Percentiles rank a stretch among this genome's conserved stretches.
Evolutionary conservation across 2,113 vertebrate genomes (phyloP).

Genomic region (Ptilorrhoa leucosticta): DNA sequence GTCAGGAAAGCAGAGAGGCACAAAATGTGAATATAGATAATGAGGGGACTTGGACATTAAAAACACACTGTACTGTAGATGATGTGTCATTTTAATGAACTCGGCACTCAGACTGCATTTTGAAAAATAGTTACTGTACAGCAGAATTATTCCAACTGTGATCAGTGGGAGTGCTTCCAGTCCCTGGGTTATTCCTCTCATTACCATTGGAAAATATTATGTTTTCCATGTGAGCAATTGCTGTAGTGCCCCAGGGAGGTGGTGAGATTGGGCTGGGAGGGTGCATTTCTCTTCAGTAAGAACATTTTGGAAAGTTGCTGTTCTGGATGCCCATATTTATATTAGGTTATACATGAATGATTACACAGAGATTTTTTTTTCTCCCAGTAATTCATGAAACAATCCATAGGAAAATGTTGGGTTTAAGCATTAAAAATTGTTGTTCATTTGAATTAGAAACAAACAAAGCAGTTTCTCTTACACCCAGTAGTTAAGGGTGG

Average conservation of each 20-base stretch:
- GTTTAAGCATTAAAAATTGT: background rate
- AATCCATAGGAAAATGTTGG: background rate
- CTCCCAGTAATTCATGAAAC: background rate
- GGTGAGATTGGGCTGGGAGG: background rate
- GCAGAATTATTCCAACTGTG: slow-evolving; percentile 32
- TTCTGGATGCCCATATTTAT: background rate
- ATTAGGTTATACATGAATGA: slow-evolving; percentile 15
- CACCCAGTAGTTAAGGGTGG: background rate
- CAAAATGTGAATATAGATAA: background rate
- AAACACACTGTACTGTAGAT: background rate
- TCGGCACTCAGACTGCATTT: background rate
- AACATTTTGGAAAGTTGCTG: slow-evolving; percentile 32
- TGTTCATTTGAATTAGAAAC: background rate
- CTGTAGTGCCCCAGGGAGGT: slow-evolving; percentile 36
- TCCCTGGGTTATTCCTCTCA: slow-evolving; percentile 41
- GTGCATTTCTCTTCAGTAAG: background rate
- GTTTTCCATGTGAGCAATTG: slow-evolving; percentile 30
- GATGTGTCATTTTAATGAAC: slow-evolving; percentile 38
- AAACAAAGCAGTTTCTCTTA: slow-evolving; percentile 19
- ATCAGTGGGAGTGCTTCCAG: slow-evolving; percentile 27
- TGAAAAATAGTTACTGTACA: background rate
- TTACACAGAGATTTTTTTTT: background rate
- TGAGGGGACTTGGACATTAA: background rate
- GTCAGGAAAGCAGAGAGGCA: background rate
- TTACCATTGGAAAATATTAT: slow-evolving; percentile 49